phyloP scores from a whole-genome alignment of 1,140 invertebrate genomes.

The Hyposmocoma kahamanoa region DNA sequence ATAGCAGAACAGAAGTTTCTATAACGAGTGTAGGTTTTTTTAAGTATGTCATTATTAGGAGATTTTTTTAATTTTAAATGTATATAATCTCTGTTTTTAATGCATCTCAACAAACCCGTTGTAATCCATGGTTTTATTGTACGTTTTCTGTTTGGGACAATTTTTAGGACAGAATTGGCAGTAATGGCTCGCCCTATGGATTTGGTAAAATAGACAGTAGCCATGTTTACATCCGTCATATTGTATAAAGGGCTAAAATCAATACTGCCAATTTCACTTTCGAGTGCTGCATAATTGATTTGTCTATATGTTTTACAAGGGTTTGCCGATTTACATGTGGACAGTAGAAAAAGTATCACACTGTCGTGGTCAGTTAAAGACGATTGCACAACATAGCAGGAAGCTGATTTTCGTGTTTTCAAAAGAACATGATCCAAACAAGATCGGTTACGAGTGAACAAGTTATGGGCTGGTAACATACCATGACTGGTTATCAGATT shows the following conservation, averaged over 20 bases:
- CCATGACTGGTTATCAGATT: neutral
- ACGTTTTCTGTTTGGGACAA: neutral
- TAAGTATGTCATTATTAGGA: neutral
- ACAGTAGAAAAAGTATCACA: neutral
- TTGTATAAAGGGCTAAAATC: neutral
- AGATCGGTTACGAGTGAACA: neutral
- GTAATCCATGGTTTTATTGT: neutral
- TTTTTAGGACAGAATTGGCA: neutral
- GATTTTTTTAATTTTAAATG: neutral
- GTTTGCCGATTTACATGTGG: neutral
- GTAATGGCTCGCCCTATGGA: neutral
- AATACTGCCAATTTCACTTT: neutral
- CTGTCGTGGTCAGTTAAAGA: neutral
- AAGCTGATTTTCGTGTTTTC: neutral
- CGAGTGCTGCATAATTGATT: neutral
- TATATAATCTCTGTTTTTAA: neutral
- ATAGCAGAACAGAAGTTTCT: neutral
- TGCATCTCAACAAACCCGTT: neutral
- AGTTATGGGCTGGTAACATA: neutral
- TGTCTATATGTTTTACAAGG: neutral
- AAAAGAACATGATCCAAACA: neutral
- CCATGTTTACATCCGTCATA: neutral
- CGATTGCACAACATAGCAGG: neutral
- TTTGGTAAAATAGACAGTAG: neutral
- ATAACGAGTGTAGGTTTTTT: neutral